Evolutionary conservation across 1,140 invertebrate genomes (phyloP).

Genomic region (Steinernema khuongi): DNA sequence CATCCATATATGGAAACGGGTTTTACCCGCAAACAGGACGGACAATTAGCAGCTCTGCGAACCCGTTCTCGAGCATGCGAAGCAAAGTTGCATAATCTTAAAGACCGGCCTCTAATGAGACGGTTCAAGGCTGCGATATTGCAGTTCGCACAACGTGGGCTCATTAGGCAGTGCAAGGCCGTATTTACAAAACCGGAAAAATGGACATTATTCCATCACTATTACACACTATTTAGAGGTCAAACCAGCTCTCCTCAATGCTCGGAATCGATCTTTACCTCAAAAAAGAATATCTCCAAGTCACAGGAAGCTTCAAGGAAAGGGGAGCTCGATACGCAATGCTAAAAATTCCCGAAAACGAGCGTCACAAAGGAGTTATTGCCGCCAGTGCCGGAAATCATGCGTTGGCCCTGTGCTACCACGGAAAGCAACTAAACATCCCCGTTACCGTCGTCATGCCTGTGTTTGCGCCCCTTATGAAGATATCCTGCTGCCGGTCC

Average conservation of each 20-base stretch:
- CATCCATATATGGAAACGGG: too few relatives aligned
- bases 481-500: constrained; percentile 76
- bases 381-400: constrained; percentile 85
- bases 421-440: constrained; percentile 73
- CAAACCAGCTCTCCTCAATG: constrained; percentile 66
- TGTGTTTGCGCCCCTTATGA: constrained; percentile 82
- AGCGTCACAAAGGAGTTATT: constrained; percentile 74
- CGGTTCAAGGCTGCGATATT: neutral
- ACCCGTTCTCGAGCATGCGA: too few relatives aligned
- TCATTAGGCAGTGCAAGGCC: neutral
- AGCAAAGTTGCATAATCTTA: neutral
- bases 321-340: constrained; percentile 80
- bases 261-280: constrained; percentile 79
- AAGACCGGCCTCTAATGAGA: neutral
- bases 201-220: neutral
- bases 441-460: constrained; percentile 90
- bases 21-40: too few relatives aligned
- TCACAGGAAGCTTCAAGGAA: constrained; percentile 87
- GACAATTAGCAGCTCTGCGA: too few relatives aligned
- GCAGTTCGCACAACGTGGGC: neutral
- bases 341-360: constrained; percentile 68
- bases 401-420: constrained; percentile 78
- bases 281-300: constrained; percentile 86
- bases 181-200: neutral
- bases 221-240: constrained; percentile 46